These are phyloP conservation scores for Alethe castanea DNA, from an alignment of 2,113 vertebrate genomes.

Conservation along the genomic window DNA sequence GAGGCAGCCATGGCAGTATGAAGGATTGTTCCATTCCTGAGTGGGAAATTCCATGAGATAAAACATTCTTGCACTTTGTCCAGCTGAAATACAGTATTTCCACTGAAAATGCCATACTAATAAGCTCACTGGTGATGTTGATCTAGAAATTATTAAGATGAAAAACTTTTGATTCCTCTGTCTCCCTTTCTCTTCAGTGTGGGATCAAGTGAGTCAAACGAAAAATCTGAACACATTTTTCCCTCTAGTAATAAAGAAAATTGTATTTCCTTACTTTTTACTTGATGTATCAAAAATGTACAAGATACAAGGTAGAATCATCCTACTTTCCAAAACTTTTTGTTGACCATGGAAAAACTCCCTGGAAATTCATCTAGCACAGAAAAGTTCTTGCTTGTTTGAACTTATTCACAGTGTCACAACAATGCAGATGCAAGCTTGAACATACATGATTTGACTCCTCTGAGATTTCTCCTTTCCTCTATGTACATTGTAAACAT, in stretches of 20 bases:
- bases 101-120: conserved; percentile 44
- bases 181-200: neutral
- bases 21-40: conserved; percentile 62
- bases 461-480: neutral
- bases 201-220: neutral
- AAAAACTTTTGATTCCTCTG: neutral
- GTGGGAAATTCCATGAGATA: conserved; percentile 72
- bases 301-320: neutral
- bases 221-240: neutral
- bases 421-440: neutral
- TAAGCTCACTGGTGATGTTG: neutral
- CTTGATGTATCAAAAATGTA: neutral
- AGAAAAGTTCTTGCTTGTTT: neutral
- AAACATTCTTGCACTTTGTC: conserved; percentile 63
- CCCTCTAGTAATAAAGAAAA: neutral
- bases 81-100: conserved; percentile 63
- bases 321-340: neutral
- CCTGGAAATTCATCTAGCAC: neutral
- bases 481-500: neutral
- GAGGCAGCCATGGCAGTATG: conserved; percentile 16
- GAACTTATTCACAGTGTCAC: neutral
- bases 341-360: neutral
- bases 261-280: neutral
- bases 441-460: neutral
- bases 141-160: conserved; percentile 30